Evolutionary conservation across 1,140 invertebrate species (phyloP).

Genomic region (Hypsibius dujardini): DNA sequence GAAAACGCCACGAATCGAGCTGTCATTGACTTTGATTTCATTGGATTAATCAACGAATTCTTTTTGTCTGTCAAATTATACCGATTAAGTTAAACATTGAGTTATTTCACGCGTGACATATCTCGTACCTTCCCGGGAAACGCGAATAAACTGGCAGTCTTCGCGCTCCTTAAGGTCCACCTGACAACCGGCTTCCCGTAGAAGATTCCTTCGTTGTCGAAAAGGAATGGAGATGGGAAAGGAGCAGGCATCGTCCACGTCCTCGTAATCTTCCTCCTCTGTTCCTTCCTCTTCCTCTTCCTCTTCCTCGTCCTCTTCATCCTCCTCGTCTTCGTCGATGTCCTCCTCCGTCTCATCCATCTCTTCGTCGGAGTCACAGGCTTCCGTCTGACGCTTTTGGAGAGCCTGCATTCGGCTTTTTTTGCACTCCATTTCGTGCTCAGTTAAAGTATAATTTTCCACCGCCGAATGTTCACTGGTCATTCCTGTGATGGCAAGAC

Average conservation of each 20-base stretch:
- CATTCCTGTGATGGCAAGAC: conserved; percentile 43
- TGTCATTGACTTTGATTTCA: no score
- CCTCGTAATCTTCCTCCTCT: neutral
- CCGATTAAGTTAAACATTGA: neutral
- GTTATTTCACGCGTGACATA: neutral
- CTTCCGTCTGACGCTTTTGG: conserved; percentile 21
- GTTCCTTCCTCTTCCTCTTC: conserved; percentile 40
- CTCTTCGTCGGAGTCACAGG: conserved; percentile 17
- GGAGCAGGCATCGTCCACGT: neutral
- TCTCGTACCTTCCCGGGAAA: neutral
- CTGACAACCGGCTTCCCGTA: conserved; percentile 8
- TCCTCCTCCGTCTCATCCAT: neutral
- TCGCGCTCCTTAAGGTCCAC: neutral
- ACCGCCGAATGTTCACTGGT: conserved; percentile 58
- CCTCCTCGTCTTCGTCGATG: conserved; percentile 25
- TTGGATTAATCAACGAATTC: no score
- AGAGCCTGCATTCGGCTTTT: conserved; percentile 20
- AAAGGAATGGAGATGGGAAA: conserved; percentile 3
- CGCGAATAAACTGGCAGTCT: conserved; percentile 16
- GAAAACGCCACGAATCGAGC: no score
- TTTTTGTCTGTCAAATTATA: neutral
- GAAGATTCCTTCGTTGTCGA: neutral
- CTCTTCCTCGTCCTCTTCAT: conserved; percentile 29
- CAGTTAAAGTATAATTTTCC: conserved; percentile 52
- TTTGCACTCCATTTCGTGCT: conserved; percentile 45